Base-by-base conservation (phyloP, 2,888 invertebrate species). In the Caenorhabditis uteleia region DNA sequence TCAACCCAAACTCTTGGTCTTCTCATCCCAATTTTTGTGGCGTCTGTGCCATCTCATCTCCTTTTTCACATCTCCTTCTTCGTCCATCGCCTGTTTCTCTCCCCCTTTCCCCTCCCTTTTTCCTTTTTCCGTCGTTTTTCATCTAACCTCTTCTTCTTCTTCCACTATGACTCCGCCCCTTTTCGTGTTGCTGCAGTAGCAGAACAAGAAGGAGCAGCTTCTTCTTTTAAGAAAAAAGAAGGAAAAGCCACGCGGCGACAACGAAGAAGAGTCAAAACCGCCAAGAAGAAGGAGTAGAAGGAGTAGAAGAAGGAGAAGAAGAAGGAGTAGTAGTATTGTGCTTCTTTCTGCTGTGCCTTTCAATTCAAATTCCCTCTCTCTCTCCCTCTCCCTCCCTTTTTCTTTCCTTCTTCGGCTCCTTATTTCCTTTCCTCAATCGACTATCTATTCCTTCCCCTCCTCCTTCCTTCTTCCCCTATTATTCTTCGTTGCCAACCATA, bases 191-290 rank as follows among this genome's bases (percentile, higher is more conserved):
- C 33, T 26, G 39, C 36, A 42, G 29, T 42, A 47, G 46, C 20
- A 21, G 48, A 34, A 31, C 20, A 36, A n/a, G 39, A 50, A 39
- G 50, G 39, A 38, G 38, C n/a, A 36, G 23, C n/a, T 39, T 54
- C 46, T 23, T 12, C 16, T 2, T 5, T 23, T 16, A 31, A n/a
- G 16, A 20, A 40, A 18, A 29, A 33, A 36, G 36, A 16, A 29
- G 25, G n/a, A 43, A 39, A 45, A 23, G 42, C 6, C 57, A 56
- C 47, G 48, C 45, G 58, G 51, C 50, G 51, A 50, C 45, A 45
- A 45, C 45, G 40, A 55, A 55, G 46, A 31, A 40, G 42, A 49
- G 54, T 12, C 34, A 20, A 27, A 36, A 40, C n/a, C n/a, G n/a
- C n/a, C n/a, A 46, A 43, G 31, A 21, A 46, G 53, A 27, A 34